Evolutionary conservation across 2,113 vertebrate species (phyloP).

Genomic region (Corythoichthys haematopterus): DNA sequence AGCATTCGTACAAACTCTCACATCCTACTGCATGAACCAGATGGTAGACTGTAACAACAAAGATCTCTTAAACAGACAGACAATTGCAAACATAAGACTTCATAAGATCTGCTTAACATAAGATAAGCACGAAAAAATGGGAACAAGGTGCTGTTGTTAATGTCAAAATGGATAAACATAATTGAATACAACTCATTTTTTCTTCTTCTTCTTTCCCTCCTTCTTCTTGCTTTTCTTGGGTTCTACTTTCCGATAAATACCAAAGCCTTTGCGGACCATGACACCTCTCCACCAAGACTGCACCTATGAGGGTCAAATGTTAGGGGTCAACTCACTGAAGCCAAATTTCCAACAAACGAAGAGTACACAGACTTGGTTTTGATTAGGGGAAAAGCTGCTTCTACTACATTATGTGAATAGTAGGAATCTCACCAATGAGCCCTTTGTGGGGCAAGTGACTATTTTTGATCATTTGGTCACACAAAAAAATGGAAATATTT

Average conservation of each 20-base stretch:
- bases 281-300: constrained; percentile 61
- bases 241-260: constrained; percentile 32
- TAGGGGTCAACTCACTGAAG: neutral
- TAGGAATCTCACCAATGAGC: too few relatives aligned
- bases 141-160: neutral
- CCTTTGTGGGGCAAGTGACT: too few relatives aligned
- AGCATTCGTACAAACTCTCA: too few relatives aligned
- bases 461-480: too few relatives aligned
- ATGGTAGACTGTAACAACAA: too few relatives aligned
- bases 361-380: neutral
- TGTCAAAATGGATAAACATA: neutral
- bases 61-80: too few relatives aligned
- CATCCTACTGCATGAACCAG: too few relatives aligned
- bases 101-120: too few relatives aligned
- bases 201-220: constrained; percentile 24
- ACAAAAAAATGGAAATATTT: too few relatives aligned
- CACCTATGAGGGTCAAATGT: constrained; percentile 25
- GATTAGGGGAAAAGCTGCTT: neutral
- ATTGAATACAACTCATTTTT: constrained; percentile 27
- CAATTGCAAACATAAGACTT: too few relatives aligned
- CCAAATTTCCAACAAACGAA: neutral
- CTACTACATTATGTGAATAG: too few relatives aligned
- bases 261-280: constrained; percentile 46
- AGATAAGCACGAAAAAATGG: neutral
- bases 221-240: constrained; percentile 48